Base-by-base conservation (phyloP, 2,797 vertebrate species). In the Poeciliopsis turneri region DNA sequence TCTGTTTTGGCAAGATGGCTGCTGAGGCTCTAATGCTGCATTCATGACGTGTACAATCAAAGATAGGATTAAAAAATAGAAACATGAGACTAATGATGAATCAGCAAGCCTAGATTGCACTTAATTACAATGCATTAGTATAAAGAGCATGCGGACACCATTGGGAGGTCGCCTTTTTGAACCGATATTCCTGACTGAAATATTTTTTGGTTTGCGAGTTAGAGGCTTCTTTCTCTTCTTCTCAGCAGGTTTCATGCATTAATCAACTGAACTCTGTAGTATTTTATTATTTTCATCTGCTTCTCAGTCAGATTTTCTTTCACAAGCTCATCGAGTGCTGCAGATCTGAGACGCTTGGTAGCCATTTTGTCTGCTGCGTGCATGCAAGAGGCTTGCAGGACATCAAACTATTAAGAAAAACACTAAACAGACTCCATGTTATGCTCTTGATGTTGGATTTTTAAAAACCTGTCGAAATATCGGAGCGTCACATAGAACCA, bases 1-100 rank as follows among this genome's bases (percentile, higher is more conserved):
- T 89, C 77, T 86, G 88, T 85, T 78, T 78, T 89, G 85, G 77
- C 90, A 93, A 94, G 89, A 94, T 94, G 94, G 92, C 93, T 87
- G 87, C 92, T 86, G 49, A 87, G 71, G 86, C 74, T 77, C 88
- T 90, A 83, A 84, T 89, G 83, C 86, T 87, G 28, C 70, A 69
- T 61, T 71, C 74, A 41, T 90, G 87, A 83, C 79, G 75, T 91
- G 84, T 88, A 87, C 81, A 76, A 83, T 39, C 16, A 18, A 64
- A 51, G 45, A 41, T 2, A 41, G 30, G 45, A 74, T 80, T 66
- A 78, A 86, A 49, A 74, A 59, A 77, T 23, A 23, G 3, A 66
- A 66, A 66, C 1, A 73, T 47, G 36, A 51, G 76, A 80, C 75
- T 12, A 39, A 71, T 73, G 47, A 53, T 30, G 49, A 30, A 49